A percentile compares a stretch with the other conserved stretches of the same genome.
Evolutionary conservation across 2,797 vertebrate genomes (phyloP).

Genomic region (Falco cherrug): DNA sequence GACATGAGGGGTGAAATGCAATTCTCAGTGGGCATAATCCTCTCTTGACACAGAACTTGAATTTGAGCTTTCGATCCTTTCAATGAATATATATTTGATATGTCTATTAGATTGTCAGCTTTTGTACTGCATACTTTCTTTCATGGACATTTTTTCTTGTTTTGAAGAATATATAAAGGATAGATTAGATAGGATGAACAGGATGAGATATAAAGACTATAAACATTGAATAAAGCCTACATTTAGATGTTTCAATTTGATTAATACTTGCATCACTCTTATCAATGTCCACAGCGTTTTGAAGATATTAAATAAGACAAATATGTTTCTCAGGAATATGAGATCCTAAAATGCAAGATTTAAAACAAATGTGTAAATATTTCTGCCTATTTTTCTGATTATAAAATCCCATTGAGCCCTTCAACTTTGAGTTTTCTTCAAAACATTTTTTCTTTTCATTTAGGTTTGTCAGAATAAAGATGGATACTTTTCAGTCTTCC

Average conservation of each 20-base stretch:
- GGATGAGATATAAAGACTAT: not conserved
- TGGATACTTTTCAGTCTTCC: not conserved
- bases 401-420: not conserved
- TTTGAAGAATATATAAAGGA: not conserved
- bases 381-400: not conserved
- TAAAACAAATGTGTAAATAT: not conserved
- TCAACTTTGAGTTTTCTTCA: not conserved
- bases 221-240: not conserved
- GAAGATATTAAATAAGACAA: not conserved
- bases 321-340: not conserved
- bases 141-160: not conserved
- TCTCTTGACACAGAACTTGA: not conserved
- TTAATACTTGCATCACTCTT: not conserved
- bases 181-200: not conserved
- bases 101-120: not conserved
- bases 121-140: not conserved
- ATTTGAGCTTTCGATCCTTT: not conserved
- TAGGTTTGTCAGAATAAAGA: not conserved
- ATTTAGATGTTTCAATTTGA: not conserved
- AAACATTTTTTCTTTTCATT: not conserved
- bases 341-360: not conserved
- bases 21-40: not conserved
- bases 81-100: not conserved
- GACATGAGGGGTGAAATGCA: not conserved
- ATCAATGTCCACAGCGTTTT: not conserved